Percentiles rank a stretch among this genome's conserved stretches.
phyloP scores from a whole-genome alignment of 2,888 invertebrate genomes.

The Drosophila limbata region DNA sequence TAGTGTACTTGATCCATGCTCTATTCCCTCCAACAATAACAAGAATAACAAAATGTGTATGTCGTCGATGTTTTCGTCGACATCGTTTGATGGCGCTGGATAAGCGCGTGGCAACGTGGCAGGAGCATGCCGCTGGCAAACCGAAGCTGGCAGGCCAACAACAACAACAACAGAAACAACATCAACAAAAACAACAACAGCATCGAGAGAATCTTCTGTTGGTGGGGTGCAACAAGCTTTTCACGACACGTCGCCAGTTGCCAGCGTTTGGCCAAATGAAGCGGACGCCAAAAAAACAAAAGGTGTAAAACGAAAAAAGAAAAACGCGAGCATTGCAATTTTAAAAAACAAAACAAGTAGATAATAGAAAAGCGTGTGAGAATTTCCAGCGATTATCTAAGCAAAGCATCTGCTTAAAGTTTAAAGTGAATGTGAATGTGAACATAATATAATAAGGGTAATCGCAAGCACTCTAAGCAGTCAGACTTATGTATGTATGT shows the following conservation, averaged over 20 bases:
- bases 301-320: conserved; percentile 42
- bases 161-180: conserved; percentile 24
- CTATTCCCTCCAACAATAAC: conserved; percentile 27
- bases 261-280: conserved; percentile 71
- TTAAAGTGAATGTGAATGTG: conserved; percentile 3
- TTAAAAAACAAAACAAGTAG: conserved; percentile 58
- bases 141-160: conserved; percentile 62
- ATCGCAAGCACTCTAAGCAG: conserved; percentile 30
- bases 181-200: conserved; percentile 5
- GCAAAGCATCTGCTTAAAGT: conserved; percentile 14
- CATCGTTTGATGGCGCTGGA: conserved; percentile 77
- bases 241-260: conserved; percentile 70
- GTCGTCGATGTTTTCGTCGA: conserved; percentile 60
- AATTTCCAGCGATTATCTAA: conserved; percentile 13
- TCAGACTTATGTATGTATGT: conserved; percentile 10
- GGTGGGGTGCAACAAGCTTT: conserved; percentile 78
- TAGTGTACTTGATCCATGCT: neutral
- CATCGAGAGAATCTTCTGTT: conserved; percentile 45
- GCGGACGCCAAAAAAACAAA: conserved; percentile 62
- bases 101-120: conserved; percentile 72
- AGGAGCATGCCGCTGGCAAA: conserved; percentile 71
- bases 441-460: conserved; percentile 46
- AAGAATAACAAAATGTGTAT: conserved; percentile 27
- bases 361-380: conserved; percentile 36
- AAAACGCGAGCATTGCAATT: conserved; percentile 53